These are phyloP conservation scores for Rutpela maculata DNA, from an alignment of 2,888 invertebrate species.

Conservation along the genomic window DNA sequence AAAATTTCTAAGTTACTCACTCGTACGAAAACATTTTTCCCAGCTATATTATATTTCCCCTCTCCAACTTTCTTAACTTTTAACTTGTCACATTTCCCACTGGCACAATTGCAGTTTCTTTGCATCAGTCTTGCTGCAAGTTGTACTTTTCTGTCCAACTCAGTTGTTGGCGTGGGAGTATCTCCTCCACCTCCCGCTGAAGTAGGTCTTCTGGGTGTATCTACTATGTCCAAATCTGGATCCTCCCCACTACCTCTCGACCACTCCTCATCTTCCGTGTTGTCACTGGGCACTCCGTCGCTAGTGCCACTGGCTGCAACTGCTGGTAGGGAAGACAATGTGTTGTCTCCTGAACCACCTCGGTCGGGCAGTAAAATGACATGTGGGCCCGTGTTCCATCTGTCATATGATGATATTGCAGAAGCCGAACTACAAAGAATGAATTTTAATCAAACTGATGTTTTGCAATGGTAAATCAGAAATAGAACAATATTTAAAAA, in stretches of 20 bases:
- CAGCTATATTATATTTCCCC: constrained; percentile 91
- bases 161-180: constrained; percentile 74
- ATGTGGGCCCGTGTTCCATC: constrained; percentile 67
- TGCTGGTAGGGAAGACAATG: constrained; percentile 52
- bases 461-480: background rate
- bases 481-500: too few species aligned
- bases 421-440: constrained; percentile 66
- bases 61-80: constrained; percentile 89
- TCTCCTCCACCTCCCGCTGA: constrained; percentile 53
- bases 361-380: constrained; percentile 64
- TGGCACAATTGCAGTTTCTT: constrained; percentile 84
- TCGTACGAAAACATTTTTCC: constrained; percentile 90
- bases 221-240: constrained; percentile 78
- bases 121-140: constrained; percentile 84
- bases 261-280: constrained; percentile 85
- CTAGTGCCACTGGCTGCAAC: constrained; percentile 74
- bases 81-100: constrained; percentile 83
- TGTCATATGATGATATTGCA: constrained; percentile 68
- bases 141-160: constrained; percentile 84
- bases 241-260: constrained; percentile 83
- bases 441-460: background rate
- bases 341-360: constrained; percentile 45
- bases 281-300: constrained; percentile 78
- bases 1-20: constrained; percentile 80
- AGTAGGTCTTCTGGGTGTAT: constrained; percentile 67